phyloP scores from a whole-genome alignment of 92 coral and sea anemone genomes.

The Desmophyllum pertusum region DNA sequence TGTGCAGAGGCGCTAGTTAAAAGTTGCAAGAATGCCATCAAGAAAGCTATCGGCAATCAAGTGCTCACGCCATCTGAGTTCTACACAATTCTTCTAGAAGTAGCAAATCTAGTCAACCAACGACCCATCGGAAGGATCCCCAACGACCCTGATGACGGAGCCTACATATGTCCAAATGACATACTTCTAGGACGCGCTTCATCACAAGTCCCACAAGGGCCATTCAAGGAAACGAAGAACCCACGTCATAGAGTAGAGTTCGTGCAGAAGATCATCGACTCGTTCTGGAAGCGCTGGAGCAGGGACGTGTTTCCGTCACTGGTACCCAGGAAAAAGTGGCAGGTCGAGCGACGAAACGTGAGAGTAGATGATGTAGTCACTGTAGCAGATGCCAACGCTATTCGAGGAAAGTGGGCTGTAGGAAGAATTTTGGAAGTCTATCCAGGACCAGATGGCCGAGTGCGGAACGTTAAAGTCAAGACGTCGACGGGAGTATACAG shows the following conservation, averaged over 20 bases:
- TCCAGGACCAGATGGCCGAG: constrained; percentile 54
- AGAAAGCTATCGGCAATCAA: constrained; percentile 36
- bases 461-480: constrained; percentile 46
- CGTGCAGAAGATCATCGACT: constrained; percentile 53
- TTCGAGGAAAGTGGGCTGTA: constrained; percentile 46
- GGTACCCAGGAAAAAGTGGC: constrained; percentile 39
- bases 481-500: constrained; percentile 38
- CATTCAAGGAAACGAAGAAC: constrained; percentile 46
- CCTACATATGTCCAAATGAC: constrained; percentile 53
- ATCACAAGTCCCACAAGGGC: constrained; percentile 42
- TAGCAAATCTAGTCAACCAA: constrained; percentile 43
- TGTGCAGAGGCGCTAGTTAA: constrained; percentile 57
- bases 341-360: constrained; percentile 32
- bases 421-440: constrained; percentile 56
- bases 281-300: constrained; percentile 57
- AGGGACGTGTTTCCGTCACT: constrained; percentile 55
- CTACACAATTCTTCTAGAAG: constrained; percentile 44
- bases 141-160: constrained; percentile 37
- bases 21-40: constrained; percentile 29
- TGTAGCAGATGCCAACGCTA: constrained; percentile 33
- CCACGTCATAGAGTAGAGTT: constrained; percentile 55
- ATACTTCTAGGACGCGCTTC: constrained; percentile 55
- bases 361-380: constrained; percentile 33
- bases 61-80: constrained; percentile 26
- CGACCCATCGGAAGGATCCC: not conserved